Conservation (phyloP, 2,113 vertebrate species). For the Falco punctatus region DNA sequence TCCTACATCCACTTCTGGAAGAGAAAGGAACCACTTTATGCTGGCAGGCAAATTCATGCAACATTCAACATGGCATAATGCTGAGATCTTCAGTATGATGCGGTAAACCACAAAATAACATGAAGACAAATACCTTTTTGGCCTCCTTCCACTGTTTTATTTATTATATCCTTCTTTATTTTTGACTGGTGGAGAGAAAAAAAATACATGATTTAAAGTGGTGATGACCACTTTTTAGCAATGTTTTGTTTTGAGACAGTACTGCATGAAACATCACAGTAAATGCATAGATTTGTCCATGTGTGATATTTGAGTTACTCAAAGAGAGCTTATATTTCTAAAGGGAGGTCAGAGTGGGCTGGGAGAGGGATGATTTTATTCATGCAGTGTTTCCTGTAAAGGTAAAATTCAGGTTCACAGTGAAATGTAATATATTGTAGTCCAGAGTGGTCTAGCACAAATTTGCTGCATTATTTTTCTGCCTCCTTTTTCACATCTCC, state of each 20-base stretch:
- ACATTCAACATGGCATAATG: neutral
- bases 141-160: conserved; percentile 1
- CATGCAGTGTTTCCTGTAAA: neutral
- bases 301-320: neutral
- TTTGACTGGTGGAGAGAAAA: neutral
- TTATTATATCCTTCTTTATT: conserved; percentile 4
- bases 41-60: neutral
- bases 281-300: neutral
- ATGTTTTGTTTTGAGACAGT: neutral
- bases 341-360: neutral
- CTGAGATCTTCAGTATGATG: conserved; percentile 4
- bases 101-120: conserved; percentile 23
- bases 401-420: neutral
- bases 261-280: neutral
- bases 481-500: neutral
- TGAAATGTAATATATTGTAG: neutral
- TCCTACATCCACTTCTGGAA: conserved; percentile 8
- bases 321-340: neutral
- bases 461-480: fast-evolving
- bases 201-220: neutral
- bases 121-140: conserved; percentile 37
- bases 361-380: neutral
- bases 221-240: neutral
- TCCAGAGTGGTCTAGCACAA: neutral
- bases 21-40: neutral